Base-by-base conservation (phyloP, 2,797 vertebrate species). In the Sebastes matsubarae region DNA sequence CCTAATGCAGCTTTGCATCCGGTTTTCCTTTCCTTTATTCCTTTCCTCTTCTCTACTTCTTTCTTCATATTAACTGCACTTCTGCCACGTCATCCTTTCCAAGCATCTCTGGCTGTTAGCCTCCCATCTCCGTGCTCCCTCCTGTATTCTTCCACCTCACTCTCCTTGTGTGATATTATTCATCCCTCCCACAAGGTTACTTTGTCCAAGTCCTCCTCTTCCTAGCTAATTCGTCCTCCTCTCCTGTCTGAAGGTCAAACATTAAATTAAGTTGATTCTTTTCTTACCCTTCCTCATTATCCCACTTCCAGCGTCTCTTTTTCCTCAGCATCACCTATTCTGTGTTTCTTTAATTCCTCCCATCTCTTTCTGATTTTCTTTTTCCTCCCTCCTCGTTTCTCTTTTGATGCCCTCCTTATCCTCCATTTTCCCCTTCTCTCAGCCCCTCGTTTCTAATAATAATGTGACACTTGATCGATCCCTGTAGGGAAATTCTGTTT, bases 211-310 rank as follows among this genome's bases (percentile, higher is more conserved):
- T 66, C 67, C 61, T 72, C 72, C 59, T 65, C 22, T 59, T 68
- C 32, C 18, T 22, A 1, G 73, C 67, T 72, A 68, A 74, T 76
- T 67, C 72, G 8, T 81, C 75, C 67, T 70, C 10, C 50, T 75
- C 68, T 77, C 27, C 68, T 68, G 72, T 82, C 80, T 89, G 77
- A 88, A 85, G 78, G 79, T 88, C 75, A 90, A 66, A 81, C 38
- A 78, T 74, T 72, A 66, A 36, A 72, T 80, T 11, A 32, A 77
- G 55, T 60, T 61, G 24, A 73, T 80, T 83, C 20, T 46, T 77
- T 69, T 60, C 13, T 66, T 72, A 57, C 22, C 50, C 12, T 74
- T 59, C 24, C 18, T 68, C 11, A 10, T 58, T 16, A 57, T 46
- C 25, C 57, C 30, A 24, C 14, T 66, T 27, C 4, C 42, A 72